These are phyloP conservation scores for Melanargia galathea DNA, from an alignment of 2,888 invertebrate species.

Conservation along the genomic window DNA sequence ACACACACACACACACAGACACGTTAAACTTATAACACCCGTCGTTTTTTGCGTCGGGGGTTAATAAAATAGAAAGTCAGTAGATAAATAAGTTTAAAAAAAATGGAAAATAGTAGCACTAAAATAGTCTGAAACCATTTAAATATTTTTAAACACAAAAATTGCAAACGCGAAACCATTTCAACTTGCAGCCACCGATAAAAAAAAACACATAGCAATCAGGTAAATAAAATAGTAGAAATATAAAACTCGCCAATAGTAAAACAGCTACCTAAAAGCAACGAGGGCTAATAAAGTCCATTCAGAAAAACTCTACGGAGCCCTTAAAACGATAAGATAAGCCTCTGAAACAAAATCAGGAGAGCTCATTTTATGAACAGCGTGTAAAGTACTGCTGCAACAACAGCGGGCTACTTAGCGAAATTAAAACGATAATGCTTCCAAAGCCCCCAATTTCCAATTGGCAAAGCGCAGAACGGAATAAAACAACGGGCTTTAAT, in stretches of 20 bases:
- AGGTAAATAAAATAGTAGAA: not conserved
- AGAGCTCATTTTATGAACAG: conserved; percentile 52
- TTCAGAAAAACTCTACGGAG: not conserved
- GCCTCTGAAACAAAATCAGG: conserved; percentile 22
- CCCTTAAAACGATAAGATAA: conserved; percentile 9
- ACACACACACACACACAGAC: too few species aligned
- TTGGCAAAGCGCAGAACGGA: conserved; percentile 36
- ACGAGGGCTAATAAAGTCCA: not conserved
- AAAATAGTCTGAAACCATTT: too few species aligned
- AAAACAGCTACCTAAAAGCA: not conserved
- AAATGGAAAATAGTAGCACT: too few species aligned
- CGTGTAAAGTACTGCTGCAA: conserved; percentile 48
- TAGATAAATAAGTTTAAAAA: too few species aligned
- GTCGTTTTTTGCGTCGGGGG: too few species aligned
- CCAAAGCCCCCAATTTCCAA: conserved; percentile 42
- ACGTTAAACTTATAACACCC: too few species aligned
- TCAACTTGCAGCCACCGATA: not conserved
- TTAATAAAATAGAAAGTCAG: too few species aligned
- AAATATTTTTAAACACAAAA: too few species aligned
- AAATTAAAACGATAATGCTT: conserved; percentile 66
- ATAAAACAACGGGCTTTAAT: conserved; percentile 29
- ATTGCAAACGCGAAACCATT: not conserved
- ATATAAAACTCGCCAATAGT: not conserved
- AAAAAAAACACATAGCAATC: not conserved
- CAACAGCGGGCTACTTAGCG: conserved; percentile 56